Percentiles rank a stretch among this genome's conserved stretches.
These are phyloP conservation scores for Danionella dracula DNA, from an alignment of 2,797 vertebrate species.

Conservation along the genomic window DNA sequence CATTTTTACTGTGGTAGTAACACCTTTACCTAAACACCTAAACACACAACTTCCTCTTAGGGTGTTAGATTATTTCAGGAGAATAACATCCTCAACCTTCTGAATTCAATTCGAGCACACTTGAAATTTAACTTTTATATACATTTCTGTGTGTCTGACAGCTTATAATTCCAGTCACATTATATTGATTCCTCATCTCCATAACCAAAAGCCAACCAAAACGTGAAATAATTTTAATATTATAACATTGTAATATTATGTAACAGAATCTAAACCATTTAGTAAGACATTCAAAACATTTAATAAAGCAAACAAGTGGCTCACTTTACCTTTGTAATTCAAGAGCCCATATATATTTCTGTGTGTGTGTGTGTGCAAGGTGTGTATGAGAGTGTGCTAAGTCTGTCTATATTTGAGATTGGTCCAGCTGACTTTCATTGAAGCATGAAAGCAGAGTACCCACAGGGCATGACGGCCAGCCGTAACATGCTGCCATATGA, in stretches of 20 bases:
- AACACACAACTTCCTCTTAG: no score
- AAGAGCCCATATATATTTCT: slow-evolving; percentile 48
- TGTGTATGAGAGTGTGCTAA: background rate
- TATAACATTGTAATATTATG: no score
- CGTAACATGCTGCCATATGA: slow-evolving; percentile 15
- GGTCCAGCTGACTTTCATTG: slow-evolving; percentile 23
- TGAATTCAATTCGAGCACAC: no score
- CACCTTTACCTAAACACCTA: no score
- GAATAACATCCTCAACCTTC: no score
- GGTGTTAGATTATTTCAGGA: no score
- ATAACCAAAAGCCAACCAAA: no score
- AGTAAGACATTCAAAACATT: slow-evolving; percentile 60
- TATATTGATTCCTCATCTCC: background rate
- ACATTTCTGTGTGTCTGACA: background rate
- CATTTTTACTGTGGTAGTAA: no score
- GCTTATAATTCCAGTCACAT: background rate
- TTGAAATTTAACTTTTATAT: no score
- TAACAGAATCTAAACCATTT: no score
- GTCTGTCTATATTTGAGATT: background rate
- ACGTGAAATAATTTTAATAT: no score
- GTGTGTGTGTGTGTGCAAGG: background rate
- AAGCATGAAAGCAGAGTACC: slow-evolving; percentile 29
- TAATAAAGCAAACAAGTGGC: slow-evolving; percentile 44
- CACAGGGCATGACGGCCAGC: slow-evolving; percentile 18
- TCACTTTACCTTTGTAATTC: slow-evolving; percentile 67